Conservation (phyloP, 2,797 vertebrate genomes). For the Cossypha dichroa region DNA sequence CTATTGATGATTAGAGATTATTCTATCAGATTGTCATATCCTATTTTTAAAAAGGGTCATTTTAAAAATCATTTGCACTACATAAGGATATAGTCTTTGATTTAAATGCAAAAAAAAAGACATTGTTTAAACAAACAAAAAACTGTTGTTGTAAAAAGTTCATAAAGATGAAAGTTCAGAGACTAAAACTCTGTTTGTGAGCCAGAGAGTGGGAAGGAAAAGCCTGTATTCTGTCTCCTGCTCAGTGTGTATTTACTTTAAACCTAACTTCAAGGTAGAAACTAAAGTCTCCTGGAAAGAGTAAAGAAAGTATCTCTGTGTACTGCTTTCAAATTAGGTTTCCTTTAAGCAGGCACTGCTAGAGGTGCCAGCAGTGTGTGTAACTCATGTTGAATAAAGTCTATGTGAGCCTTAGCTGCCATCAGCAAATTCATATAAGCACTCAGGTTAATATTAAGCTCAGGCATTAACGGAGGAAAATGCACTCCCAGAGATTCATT, state of each 20-base stretch:
- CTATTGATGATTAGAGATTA: not conserved
- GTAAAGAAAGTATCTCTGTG: not conserved
- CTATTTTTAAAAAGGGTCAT: not conserved
- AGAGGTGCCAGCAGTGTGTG: not conserved
- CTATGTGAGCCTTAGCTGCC: not conserved
- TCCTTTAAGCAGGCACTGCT: not conserved
- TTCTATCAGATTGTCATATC: not conserved
- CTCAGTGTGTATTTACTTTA: constrained; percentile 19
- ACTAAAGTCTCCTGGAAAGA: constrained; percentile 13
- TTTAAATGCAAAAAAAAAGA: not conserved
- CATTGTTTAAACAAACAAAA: not conserved
- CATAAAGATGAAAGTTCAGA: not conserved
- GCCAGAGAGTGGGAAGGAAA: constrained; percentile 10
- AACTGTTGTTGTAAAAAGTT: constrained; percentile 8
- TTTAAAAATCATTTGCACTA: not conserved
- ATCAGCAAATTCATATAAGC: constrained; percentile 42
- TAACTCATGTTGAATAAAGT: constrained; percentile 3
- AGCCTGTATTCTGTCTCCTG: not conserved
- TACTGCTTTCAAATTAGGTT: not conserved
- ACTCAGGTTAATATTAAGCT: constrained; percentile 33
- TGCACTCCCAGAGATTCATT: constrained; percentile 35
- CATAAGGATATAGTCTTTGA: not conserved
- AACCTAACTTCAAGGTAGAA: constrained; percentile 45
- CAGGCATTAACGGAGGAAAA: constrained; percentile 33
- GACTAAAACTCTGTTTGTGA: not conserved